phyloP scores from a whole-genome alignment of 2,113 vertebrate genomes.

The Misgurnus mizolepis region DNA sequence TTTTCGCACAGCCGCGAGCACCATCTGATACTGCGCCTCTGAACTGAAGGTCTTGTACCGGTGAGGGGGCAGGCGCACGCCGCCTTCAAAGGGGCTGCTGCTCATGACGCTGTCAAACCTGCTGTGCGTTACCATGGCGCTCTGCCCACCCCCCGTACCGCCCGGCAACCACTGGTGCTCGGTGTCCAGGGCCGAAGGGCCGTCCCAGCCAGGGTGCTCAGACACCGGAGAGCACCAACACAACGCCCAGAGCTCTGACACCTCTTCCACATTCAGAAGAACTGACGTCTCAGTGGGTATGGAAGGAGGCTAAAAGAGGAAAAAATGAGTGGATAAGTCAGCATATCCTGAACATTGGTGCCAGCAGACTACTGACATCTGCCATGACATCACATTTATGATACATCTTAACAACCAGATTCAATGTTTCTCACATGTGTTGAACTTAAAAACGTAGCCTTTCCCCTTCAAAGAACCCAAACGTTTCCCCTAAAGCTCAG shows the following conservation, averaged over 20 bases:
- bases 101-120: slow-evolving; percentile 85
- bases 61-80: slow-evolving; percentile 80
- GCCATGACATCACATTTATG: slow-evolving; percentile 16
- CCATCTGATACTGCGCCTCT: slow-evolving; percentile 93
- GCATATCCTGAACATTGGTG: slow-evolving; percentile 12
- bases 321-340: slow-evolving; percentile 24
- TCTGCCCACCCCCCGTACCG: slow-evolving; percentile 81
- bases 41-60: slow-evolving; percentile 97
- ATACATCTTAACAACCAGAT: not conserved
- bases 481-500: not conserved
- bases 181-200: slow-evolving; percentile 63
- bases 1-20: slow-evolving; percentile 88
- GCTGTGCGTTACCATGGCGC: slow-evolving; percentile 93
- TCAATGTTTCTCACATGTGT: slow-evolving; percentile 32
- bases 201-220: slow-evolving; percentile 53
- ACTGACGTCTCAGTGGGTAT: slow-evolving; percentile 40
- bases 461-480: not conserved
- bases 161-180: slow-evolving; percentile 53
- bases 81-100: slow-evolving; percentile 83
- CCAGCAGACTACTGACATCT: slow-evolving; percentile 5
- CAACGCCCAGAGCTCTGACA: slow-evolving; percentile 42
- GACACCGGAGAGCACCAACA: slow-evolving; percentile 57
- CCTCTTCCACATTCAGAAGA: slow-evolving; percentile 55
- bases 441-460: not conserved
- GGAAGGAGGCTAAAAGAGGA: slow-evolving; percentile 47